phyloP scores from a whole-genome alignment of 2,113 vertebrate species.

The Regulus satrapa region DNA sequence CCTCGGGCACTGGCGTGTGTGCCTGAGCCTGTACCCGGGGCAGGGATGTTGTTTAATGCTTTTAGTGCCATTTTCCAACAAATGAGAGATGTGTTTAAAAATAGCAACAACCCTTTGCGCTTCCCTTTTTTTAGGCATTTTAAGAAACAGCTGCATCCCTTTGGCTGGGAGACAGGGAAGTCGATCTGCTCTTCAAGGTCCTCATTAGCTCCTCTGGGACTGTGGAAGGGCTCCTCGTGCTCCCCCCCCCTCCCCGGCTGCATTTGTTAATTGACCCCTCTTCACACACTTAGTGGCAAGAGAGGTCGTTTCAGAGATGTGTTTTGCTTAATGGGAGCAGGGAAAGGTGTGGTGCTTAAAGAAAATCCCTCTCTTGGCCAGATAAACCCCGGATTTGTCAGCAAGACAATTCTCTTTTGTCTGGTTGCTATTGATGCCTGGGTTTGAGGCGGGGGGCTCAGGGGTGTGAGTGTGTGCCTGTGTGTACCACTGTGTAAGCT shows the following conservation, averaged over 20 bases:
- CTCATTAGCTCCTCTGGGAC: constrained; percentile 28
- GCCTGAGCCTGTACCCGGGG: neutral
- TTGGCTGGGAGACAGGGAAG: constrained; percentile 52
- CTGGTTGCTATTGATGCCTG: neutral
- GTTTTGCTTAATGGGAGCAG: constrained; percentile 28
- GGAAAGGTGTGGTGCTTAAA: constrained; percentile 17
- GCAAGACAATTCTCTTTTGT: constrained; percentile 50
- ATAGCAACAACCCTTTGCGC: constrained; percentile 77
- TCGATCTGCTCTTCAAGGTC: constrained; percentile 42
- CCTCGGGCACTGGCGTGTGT: neutral
- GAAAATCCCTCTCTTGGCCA: constrained; percentile 2
- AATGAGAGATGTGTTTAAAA: constrained; percentile 80
- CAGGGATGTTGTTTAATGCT: neutral
- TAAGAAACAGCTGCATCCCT: constrained; percentile 67
- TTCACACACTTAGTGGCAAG: neutral
- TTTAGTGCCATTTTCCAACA: constrained; percentile 67
- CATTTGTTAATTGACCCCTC: constrained; percentile 2
- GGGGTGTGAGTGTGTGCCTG: neutral
- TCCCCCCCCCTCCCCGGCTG: neutral
- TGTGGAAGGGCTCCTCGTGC: neutral
- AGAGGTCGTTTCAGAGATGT: constrained; percentile 27
- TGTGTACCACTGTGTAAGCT: neutral
- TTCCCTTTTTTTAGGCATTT: constrained; percentile 75
- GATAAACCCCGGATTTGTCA: constrained; percentile 42
- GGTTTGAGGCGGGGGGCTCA: neutral